Evolutionary conservation across 2,113 vertebrate species (phyloP), one percentile per base, ranked within the genome.

Genomic region (Melanostigma gelatinosum): DNA sequence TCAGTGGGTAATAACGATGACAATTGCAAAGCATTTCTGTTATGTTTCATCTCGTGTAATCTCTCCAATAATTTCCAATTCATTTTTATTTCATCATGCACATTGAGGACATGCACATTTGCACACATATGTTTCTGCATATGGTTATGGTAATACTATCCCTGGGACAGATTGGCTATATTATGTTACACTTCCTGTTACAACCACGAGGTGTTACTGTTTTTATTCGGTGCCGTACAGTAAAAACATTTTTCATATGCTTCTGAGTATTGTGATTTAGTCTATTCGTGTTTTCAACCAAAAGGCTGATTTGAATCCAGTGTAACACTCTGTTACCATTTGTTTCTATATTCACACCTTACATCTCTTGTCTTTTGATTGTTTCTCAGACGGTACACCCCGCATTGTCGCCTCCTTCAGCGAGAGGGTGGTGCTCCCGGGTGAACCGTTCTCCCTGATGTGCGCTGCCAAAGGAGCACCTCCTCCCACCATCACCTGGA

Each of bases 381-480:
- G 79, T 82, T 77, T 73, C 52, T 67, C 91, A 99, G 98, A 99
- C 75, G 98, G 98, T 83, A 99, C 98, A 4, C 98, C 98, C 54
- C 97, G 97, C 72, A 98, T 99, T 68, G 91, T 99, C 75, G 97
- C 97, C 20, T 99, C 98, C 94, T 99, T 99, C 95, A 99, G 98
- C 46, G 98, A 99, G 93, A 96, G 97, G 75, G 98, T 99, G 87
- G 97, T 99, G 72, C 97, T 97, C 79, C 98, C 97, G 0, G 97
- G 98, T 40, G 98, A 99, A 87, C 97, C 97, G 22, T 99, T 99
- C 92, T 99, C 97, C 38, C 95, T 99, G 85, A 97, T 97, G 97
- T 99, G 98, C 1, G 96, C 97, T 0, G 98, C 97, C 91, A 99
- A 98, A 93, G 98, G 97, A 6, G 98, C 98, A 0, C 98, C 98